Conservation (phyloP, 92 coral and sea anemone genomes). For the Montipora capitata region DNA sequence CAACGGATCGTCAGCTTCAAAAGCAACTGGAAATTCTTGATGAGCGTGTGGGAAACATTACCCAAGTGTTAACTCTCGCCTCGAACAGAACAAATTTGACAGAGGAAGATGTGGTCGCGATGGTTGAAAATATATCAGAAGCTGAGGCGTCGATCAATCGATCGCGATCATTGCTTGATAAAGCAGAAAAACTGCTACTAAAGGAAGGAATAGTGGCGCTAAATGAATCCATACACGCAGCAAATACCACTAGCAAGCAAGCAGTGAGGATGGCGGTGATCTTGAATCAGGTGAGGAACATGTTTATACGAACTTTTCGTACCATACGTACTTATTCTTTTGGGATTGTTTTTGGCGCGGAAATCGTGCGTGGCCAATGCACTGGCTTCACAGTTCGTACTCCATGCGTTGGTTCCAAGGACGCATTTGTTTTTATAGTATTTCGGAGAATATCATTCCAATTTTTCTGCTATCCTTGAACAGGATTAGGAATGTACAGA, state of each 20-base stretch:
- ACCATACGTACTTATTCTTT: background rate
- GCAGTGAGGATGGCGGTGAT: constrained; percentile 82
- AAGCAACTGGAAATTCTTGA: background rate
- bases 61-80: constrained; percentile 55
- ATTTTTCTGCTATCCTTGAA: no score
- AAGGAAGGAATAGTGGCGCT: constrained; percentile 67
- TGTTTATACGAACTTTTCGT: no score
- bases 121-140: constrained; percentile 65
- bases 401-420: no score
- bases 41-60: constrained; percentile 55
- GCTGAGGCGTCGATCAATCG: constrained; percentile 87
- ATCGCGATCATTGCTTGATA: constrained; percentile 80
- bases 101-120: constrained; percentile 60
- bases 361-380: no score
- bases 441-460: no score
- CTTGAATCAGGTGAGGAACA: constrained; percentile 73
- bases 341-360: background rate
- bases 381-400: no score
- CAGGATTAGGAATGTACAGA: no score
- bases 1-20: constrained; percentile 83
- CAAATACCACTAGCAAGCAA: constrained; percentile 81
- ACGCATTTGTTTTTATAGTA: no score
- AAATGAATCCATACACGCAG: constrained; percentile 75
- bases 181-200: constrained; percentile 60
- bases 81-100: constrained; percentile 67